These are phyloP conservation scores for Holotrichia oblita DNA, from an alignment of 1,140 invertebrate species.

Conservation along the genomic window DNA sequence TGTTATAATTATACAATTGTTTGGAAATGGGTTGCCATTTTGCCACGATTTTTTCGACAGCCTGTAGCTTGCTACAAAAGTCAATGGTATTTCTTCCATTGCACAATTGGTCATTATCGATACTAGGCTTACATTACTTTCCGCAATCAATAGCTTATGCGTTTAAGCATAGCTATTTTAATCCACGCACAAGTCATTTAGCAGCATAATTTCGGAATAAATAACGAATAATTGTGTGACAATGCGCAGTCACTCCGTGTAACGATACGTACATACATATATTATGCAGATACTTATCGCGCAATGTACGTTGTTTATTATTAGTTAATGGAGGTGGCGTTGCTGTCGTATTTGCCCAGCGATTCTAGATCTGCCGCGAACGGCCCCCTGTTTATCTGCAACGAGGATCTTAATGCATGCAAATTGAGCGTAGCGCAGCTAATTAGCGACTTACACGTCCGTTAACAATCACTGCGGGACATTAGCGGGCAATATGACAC, in stretches of 20 bases:
- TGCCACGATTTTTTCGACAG: too few species aligned
- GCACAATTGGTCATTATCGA: too few species aligned
- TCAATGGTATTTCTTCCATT: too few species aligned
- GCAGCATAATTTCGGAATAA: neutral
- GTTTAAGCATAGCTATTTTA: too few species aligned
- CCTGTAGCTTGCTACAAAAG: too few species aligned
- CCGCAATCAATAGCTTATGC: too few species aligned
- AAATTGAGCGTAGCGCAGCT: slow-evolving; percentile 30
- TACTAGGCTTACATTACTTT: too few species aligned
- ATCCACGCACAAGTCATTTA: too few species aligned
- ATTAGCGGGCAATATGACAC: neutral
- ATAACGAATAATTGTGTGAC: neutral
- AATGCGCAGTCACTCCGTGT: neutral
- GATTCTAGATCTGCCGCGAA: neutral
- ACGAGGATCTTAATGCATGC: slow-evolving; percentile 18
- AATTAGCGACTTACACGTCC: slow-evolving; percentile 17
- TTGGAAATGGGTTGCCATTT: too few species aligned
- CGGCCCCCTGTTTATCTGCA: slow-evolving; percentile 7
- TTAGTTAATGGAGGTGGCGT: slow-evolving; percentile 11
- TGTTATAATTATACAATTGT: too few species aligned
- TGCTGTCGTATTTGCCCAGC: slow-evolving; percentile 5
- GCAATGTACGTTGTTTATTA: slow-evolving; percentile 14
- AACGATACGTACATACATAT: neutral
- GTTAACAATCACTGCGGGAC: slow-evolving; percentile 10
- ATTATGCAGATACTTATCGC: neutral